Conservation (phyloP, 2,888 invertebrate genomes). For the Apantesis nais region DNA sequence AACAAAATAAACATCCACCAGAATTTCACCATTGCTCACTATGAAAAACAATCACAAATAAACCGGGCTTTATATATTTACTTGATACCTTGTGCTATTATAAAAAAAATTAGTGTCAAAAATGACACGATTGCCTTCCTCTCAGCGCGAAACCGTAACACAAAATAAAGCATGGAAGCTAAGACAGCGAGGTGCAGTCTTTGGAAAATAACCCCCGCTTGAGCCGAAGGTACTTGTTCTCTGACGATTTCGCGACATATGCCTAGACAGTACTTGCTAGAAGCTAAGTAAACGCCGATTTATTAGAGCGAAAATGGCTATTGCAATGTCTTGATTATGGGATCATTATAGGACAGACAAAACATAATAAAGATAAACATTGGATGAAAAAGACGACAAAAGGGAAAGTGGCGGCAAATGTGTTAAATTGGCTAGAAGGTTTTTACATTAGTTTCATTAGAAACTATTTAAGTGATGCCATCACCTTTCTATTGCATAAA, state of each 20-base stretch:
- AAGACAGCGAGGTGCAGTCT: constrained; percentile 76
- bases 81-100: constrained; percentile 29
- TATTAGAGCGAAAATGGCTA: constrained; percentile 72
- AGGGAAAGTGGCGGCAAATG: constrained; percentile 7
- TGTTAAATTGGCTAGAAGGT: constrained; percentile 4
- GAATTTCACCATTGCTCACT: constrained; percentile 79
- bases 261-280: constrained; percentile 38
- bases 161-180: constrained; percentile 73
- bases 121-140: constrained; percentile 67
- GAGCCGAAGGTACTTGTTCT: constrained; percentile 46
- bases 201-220: constrained; percentile 82
- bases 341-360: constrained; percentile 29
- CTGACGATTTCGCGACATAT: constrained; percentile 58
- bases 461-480: neutral
- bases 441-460: neutral
- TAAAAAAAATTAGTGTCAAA: constrained; percentile 58
- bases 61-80: constrained; percentile 45
- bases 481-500: neutral
- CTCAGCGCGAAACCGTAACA: constrained; percentile 70
- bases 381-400: constrained; percentile 19
- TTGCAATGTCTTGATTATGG: constrained; percentile 33
- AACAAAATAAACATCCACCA: constrained; percentile 83
- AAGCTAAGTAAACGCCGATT: constrained; percentile 46
- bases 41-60: constrained; percentile 70
- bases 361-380: constrained; percentile 11